phyloP scores from a whole-genome alignment of 2,797 vertebrate species.

The Sphaeramia orbicularis region DNA sequence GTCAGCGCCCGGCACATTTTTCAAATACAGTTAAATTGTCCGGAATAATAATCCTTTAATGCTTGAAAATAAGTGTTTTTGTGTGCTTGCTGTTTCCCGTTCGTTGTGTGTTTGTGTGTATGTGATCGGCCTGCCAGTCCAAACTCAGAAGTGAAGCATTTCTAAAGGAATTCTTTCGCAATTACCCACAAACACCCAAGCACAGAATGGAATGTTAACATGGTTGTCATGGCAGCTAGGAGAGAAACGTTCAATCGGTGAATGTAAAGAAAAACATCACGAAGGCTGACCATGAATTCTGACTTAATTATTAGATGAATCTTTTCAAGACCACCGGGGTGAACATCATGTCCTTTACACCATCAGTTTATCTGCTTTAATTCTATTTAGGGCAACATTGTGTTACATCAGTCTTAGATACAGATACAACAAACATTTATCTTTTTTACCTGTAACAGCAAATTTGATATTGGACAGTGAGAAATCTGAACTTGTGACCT shows the following conservation, averaged over 20 bases:
- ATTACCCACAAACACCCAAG: slow-evolving; percentile 32
- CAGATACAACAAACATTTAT: no score
- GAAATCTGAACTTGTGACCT: no score
- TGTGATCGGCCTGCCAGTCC: not conserved
- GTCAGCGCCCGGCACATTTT: slow-evolving; percentile 16
- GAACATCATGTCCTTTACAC: no score
- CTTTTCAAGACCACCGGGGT: not conserved
- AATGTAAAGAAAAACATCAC: not conserved
- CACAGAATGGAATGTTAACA: slow-evolving; percentile 26
- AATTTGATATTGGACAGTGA: no score
- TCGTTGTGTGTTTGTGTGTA: not conserved
- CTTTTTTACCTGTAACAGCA: no score
- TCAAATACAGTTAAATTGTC: slow-evolving; percentile 30
- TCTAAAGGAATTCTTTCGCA: slow-evolving; percentile 36
- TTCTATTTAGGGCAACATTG: no score
- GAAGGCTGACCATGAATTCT: not conserved
- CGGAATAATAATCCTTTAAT: slow-evolving; percentile 35
- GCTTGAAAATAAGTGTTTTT: slow-evolving; percentile 15
- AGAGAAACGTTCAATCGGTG: slow-evolving; percentile 25
- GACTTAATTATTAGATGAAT: not conserved
- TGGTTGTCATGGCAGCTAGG: slow-evolving; percentile 19
- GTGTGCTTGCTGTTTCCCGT: no score
- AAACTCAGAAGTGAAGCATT: slow-evolving; percentile 24
- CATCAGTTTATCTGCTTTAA: no score
- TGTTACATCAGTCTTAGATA: no score